Conservation (phyloP, 1,140 invertebrate species). For the Anastrepha ludens region DNA sequence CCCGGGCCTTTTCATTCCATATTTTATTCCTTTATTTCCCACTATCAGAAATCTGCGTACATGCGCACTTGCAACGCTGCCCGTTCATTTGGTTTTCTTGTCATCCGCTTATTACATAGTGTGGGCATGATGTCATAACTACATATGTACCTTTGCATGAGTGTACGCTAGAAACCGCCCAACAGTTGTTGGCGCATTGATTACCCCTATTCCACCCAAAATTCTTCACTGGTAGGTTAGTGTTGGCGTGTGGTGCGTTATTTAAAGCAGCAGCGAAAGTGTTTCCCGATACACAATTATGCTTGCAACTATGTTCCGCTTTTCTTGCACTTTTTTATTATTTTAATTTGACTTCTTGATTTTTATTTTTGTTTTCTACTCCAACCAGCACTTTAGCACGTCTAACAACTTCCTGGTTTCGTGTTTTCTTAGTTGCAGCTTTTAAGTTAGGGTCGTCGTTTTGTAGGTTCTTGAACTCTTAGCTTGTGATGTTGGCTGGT, state of each 20-base stretch:
- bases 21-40: too few relatives aligned
- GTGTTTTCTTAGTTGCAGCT: background rate
- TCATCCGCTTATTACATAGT: background rate
- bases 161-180: background rate
- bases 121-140: constrained; percentile 31
- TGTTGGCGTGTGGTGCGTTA: background rate
- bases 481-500: background rate
- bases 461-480: constrained; percentile 18
- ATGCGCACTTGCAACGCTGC: constrained; percentile 7
- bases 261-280: constrained; percentile 17
- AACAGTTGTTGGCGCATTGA: background rate
- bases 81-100: constrained; percentile 1
- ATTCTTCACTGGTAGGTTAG: background rate
- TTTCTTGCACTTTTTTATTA: background rate
- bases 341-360: background rate
- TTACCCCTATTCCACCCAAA: background rate
- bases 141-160: background rate
- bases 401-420: constrained; percentile 22
- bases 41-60: background rate
- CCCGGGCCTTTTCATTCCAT: too few relatives aligned
- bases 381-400: background rate
- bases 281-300: background rate
- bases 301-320: background rate
- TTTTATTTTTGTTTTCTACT: background rate
- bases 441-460: background rate